These are phyloP conservation scores for Anarsia innoxiella DNA, from an alignment of 2,888 invertebrate species.

Conservation along the genomic window DNA sequence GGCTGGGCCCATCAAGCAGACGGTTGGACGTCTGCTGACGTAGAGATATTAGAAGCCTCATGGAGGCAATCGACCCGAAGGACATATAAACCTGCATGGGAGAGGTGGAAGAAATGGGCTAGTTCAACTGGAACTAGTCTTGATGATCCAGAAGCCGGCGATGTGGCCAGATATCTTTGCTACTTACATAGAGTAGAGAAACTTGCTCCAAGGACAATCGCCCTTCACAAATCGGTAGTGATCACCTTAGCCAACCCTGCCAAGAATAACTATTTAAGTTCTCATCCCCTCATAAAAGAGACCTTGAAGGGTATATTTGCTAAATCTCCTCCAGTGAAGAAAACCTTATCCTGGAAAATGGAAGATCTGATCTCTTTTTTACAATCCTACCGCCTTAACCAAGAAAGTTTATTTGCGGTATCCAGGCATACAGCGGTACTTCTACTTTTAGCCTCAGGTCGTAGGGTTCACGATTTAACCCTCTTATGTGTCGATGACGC, in stretches of 20 bases:
- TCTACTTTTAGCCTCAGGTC: constrained; percentile 15
- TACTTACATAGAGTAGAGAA: constrained; percentile 2
- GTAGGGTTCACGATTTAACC: constrained; percentile 17
- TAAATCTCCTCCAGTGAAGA: neutral
- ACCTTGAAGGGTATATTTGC: constrained; percentile 1
- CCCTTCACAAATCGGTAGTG: constrained; percentile 15
- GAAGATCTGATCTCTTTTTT: neutral
- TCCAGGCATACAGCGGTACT: constrained; percentile 9
- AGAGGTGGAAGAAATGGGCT: constrained; percentile 11
- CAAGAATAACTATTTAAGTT: neutral
- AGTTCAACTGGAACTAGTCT: neutral
- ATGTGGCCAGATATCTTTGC: constrained; percentile 12
- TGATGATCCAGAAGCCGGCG: constrained; percentile 5
- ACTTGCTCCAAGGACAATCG: constrained; percentile 10
- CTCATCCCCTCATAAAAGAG: constrained; percentile 1
- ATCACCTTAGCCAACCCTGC: constrained; percentile 10
- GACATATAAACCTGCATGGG: constrained; percentile 18
- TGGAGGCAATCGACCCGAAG: constrained; percentile 20
- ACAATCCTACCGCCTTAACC: neutral
- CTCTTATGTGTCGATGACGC: neutral
- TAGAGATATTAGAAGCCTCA: constrained; percentile 8
- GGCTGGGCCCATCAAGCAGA: constrained; percentile 17
- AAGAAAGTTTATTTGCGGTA: constrained; percentile 2
- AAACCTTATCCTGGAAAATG: constrained; percentile 1
- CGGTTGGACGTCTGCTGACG: constrained; percentile 11